A percentile compares a stretch with the other conserved stretches of the same genome.
Evolutionary conservation across 2,113 vertebrate species (phyloP).

Genomic region (Hymenochirus boettgeri): DNA sequence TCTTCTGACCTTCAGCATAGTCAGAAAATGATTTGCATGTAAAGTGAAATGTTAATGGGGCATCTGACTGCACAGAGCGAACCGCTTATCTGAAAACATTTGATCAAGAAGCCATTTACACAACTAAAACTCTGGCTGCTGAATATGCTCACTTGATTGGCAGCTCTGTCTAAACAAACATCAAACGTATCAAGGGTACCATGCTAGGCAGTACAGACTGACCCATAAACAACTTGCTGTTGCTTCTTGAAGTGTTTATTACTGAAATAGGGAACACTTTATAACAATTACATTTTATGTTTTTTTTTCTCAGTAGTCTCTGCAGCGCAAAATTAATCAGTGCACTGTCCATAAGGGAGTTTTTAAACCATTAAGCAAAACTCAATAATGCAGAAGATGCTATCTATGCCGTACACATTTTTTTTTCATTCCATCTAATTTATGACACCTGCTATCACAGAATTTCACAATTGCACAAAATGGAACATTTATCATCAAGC

Average conservation of each 20-base stretch:
- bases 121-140: too few species aligned
- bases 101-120: too few species aligned
- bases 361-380: background rate
- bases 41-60: too few species aligned
- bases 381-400: constrained; percentile 16
- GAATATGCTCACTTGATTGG: too few species aligned
- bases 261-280: background rate
- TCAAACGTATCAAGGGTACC: background rate
- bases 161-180: too few species aligned
- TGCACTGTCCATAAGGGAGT: background rate
- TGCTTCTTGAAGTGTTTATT: background rate
- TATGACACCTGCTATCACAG: constrained; percentile 34
- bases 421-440: constrained; percentile 19
- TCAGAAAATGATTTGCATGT: too few species aligned
- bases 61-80: too few species aligned
- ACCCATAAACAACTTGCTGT: background rate
- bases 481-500: constrained; percentile 39
- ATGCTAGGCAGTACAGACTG: background rate
- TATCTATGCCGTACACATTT: background rate
- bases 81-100: too few species aligned
- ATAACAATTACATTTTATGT: background rate
- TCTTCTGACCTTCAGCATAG: too few species aligned
- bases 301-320: background rate
- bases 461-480: constrained; percentile 39
- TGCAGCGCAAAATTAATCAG: background rate